A percentile compares a stretch with the other conserved stretches of the same genome.
Evolutionary conservation across 1,140 invertebrate species (phyloP).

Genomic region (Heliconius hewitsoni): DNA sequence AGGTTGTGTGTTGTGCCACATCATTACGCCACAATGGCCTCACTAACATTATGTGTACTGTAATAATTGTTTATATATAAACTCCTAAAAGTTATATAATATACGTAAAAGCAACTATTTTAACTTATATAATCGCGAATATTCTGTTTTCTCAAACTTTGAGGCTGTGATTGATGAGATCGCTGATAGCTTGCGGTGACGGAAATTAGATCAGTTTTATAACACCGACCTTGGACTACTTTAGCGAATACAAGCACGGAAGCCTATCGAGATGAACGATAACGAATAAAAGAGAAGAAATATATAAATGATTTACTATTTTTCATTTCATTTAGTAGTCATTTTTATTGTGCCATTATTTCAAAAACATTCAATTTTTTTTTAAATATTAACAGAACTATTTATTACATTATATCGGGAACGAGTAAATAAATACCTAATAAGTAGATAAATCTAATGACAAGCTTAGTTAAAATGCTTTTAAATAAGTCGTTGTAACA

Average conservation of each 20-base stretch:
- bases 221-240: slow-evolving; percentile 14
- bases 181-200: slow-evolving; percentile 23
- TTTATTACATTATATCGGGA: too few relatives aligned
- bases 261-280: neutral
- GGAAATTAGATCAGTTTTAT: slow-evolving; percentile 24
- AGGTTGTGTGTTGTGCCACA: neutral
- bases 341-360: too few relatives aligned
- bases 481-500: too few relatives aligned
- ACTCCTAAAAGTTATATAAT: too few relatives aligned
- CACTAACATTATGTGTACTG: too few relatives aligned
- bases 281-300: neutral
- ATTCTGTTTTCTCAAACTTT: slow-evolving; percentile 19
- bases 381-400: too few relatives aligned
- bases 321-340: neutral
- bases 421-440: too few relatives aligned
- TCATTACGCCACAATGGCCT: too few relatives aligned
- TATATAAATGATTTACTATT: neutral
- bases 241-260: neutral
- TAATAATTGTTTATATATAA: too few relatives aligned
- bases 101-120: neutral
- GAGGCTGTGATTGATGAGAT: slow-evolving; percentile 22
- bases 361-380: too few relatives aligned
- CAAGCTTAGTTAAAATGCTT: too few relatives aligned
- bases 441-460: too few relatives aligned
- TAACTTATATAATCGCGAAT: neutral